Percentiles rank a stretch among this genome's conserved stretches.
phyloP scores from a whole-genome alignment of 2,113 vertebrate genomes.

The Felis catus region DNA sequence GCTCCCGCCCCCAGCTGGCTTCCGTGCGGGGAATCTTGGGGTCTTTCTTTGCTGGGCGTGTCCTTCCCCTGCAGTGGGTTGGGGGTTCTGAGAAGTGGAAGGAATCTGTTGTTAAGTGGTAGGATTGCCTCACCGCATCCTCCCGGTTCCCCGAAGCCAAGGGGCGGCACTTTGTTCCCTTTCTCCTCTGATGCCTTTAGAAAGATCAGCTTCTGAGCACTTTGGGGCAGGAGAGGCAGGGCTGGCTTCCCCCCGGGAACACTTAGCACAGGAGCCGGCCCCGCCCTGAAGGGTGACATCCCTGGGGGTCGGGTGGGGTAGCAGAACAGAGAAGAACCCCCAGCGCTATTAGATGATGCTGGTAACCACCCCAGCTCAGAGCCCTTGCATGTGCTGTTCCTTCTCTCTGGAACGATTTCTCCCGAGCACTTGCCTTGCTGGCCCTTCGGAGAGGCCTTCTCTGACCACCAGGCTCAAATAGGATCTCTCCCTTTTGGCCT shows the following conservation, averaged over 20 bases:
- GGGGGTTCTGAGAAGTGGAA: background rate
- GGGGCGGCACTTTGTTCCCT: background rate
- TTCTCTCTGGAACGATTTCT: background rate
- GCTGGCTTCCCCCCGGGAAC: background rate
- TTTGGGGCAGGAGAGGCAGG: background rate
- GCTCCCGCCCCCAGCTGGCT: background rate
- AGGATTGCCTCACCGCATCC: background rate
- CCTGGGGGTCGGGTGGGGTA: background rate
- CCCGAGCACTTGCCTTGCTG: background rate
- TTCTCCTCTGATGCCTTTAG: conserved; percentile 9
- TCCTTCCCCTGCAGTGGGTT: background rate
- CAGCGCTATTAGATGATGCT: background rate
- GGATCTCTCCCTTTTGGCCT: background rate
- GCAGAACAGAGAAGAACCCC: background rate
- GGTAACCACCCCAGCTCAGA: background rate
- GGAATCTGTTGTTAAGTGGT: background rate
- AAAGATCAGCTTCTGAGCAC: background rate
- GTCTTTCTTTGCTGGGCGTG: background rate
- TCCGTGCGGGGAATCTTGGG: background rate
- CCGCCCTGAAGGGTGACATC: background rate
- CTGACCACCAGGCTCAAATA: background rate
- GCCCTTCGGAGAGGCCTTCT: background rate
- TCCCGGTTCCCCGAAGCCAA: background rate
- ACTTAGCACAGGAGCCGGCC: background rate
- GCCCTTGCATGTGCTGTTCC: background rate